These are phyloP conservation scores for Enteromius fasciolatus DNA, from an alignment of 2,797 vertebrate genomes.

Conservation along the genomic window DNA sequence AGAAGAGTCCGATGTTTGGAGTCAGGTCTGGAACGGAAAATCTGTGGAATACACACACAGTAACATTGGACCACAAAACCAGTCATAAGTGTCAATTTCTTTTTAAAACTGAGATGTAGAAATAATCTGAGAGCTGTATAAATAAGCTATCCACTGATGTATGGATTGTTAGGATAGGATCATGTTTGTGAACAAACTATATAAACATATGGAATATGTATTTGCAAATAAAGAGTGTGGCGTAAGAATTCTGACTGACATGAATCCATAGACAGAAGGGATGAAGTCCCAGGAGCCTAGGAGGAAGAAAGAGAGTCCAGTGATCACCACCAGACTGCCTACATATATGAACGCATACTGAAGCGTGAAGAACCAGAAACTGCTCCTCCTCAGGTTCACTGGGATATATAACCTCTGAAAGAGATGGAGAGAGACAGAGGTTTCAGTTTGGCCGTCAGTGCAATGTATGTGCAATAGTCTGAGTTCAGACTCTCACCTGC, in stretches of 20 bases:
- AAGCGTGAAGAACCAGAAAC: slow-evolving; percentile 88
- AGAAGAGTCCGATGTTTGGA: slow-evolving; percentile 97
- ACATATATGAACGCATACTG: slow-evolving; percentile 90
- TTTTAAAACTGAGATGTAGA: no score
- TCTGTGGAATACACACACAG: slow-evolving; percentile 69
- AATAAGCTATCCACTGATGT: no score
- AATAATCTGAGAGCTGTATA: no score
- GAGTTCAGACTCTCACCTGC: slow-evolving; percentile 78
- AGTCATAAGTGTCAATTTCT: no score
- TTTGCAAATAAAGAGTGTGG: neutral
- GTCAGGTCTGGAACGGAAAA: slow-evolving; percentile 96
- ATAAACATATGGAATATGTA: no score
- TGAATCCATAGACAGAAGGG: slow-evolving; percentile 94
- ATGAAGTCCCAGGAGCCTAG: slow-evolving; percentile 97
- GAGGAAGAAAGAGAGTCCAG: slow-evolving; percentile 95
- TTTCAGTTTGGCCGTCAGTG: neutral
- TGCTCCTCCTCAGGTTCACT: slow-evolving; percentile 81
- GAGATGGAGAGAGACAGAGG: slow-evolving; percentile 28
- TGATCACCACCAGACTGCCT: slow-evolving; percentile 88
- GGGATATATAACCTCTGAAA: slow-evolving; percentile 89
- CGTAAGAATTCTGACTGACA: slow-evolving; percentile 81
- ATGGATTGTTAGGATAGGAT: no score
- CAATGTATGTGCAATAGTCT: neutral
- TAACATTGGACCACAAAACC: neutral
- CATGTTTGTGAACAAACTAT: no score